phyloP scores from a whole-genome alignment of 1,140 invertebrate species.

The Trichonephila clavata region DNA sequence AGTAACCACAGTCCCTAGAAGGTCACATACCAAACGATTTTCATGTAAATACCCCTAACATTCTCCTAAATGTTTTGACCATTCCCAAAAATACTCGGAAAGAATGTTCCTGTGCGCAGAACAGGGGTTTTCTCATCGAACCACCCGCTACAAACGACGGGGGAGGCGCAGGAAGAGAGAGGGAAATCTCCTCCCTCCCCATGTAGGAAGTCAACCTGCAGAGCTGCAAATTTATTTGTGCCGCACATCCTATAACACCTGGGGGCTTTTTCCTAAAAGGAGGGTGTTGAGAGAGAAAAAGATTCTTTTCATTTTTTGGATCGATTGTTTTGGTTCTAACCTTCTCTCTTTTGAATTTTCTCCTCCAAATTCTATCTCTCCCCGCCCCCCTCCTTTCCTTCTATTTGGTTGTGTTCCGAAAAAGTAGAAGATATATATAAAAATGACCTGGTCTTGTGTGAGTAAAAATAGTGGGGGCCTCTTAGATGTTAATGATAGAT shows the following conservation, averaged over 20 bases:
- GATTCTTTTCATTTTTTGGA: background rate
- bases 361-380: background rate
- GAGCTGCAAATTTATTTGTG: background rate
- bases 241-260: background rate
- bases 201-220: background rate
- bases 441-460: too few relatives aligned
- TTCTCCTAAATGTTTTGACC: background rate
- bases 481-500: too few relatives aligned
- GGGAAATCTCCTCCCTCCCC: background rate
- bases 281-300: background rate
- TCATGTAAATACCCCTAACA: background rate
- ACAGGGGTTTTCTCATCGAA: background rate
- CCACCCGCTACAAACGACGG: background rate
- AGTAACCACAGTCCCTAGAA: background rate
- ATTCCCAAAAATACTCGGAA: background rate
- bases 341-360: background rate
- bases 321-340: background rate
- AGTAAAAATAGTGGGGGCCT: too few relatives aligned
- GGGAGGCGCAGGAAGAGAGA: background rate
- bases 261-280: background rate
- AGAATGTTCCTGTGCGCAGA: background rate
- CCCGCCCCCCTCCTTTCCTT: too few relatives aligned
- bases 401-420: too few relatives aligned
- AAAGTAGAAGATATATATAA: too few relatives aligned
- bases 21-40: background rate